These are phyloP conservation scores for Hybognathus amarus DNA, from an alignment of 2,797 vertebrate genomes.

Conservation along the genomic window DNA sequence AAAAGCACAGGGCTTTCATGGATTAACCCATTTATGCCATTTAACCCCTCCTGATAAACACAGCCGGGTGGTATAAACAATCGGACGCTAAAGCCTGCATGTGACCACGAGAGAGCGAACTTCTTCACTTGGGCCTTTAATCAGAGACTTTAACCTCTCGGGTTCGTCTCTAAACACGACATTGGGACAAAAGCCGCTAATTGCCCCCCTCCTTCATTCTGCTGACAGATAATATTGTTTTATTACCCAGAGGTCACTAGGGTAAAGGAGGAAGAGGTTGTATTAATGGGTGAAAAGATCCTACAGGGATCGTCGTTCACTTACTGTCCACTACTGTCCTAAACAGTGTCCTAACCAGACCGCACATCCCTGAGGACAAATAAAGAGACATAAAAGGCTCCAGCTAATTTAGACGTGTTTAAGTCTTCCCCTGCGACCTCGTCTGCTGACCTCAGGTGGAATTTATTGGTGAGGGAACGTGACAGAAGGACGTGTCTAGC, in stretches of 20 bases:
- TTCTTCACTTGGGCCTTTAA: conserved; percentile 55
- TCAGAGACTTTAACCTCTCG: conserved; percentile 56
- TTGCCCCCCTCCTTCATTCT: conserved; percentile 73
- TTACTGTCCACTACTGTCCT: conserved; percentile 43
- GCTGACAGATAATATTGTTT: conserved; percentile 74
- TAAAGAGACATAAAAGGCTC: conserved; percentile 36
- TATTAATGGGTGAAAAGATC: conserved; percentile 21
- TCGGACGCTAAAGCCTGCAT: not conserved
- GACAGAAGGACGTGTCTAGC: conserved; percentile 35
- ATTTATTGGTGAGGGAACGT: not conserved
- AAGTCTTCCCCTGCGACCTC: conserved; percentile 15
- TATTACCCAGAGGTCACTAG: conserved; percentile 77
- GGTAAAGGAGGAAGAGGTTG: conserved; percentile 53
- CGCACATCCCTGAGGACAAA: conserved; percentile 44
- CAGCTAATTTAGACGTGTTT: conserved; percentile 27
- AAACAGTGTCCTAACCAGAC: conserved; percentile 51
- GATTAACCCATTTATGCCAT: conserved; percentile 46
- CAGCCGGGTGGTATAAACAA: conserved; percentile 30
- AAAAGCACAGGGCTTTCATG: conserved; percentile 22
- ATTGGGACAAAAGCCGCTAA: conserved; percentile 70
- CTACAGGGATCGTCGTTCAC: conserved; percentile 45
- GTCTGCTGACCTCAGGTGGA: conserved; percentile 39
- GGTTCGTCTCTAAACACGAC: conserved; percentile 61
- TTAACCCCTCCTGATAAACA: conserved; percentile 41
- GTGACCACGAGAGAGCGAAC: conserved; percentile 41